phyloP scores from a whole-genome alignment of 2,888 invertebrate genomes.

The Luperina nickerlii region DNA sequence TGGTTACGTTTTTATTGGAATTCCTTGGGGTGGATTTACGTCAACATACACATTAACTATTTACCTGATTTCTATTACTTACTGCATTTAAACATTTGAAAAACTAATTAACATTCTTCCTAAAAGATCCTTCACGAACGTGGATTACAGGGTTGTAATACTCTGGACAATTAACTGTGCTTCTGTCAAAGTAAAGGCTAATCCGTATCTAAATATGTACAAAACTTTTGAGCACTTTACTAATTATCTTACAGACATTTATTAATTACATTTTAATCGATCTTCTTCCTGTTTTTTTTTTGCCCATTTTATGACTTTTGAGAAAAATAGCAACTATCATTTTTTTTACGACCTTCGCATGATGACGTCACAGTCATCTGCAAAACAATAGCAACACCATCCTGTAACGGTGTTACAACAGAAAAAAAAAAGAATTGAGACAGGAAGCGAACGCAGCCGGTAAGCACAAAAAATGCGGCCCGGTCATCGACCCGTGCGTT shows the following conservation, averaged over 20 bases:
- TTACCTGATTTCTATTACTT: neutral
- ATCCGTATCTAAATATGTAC: neutral
- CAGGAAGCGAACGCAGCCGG: slow-evolving; percentile 88
- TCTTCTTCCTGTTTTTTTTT: neutral
- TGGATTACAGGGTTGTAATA: neutral
- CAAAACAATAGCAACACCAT: slow-evolving; percentile 71
- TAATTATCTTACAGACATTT: slow-evolving; percentile 1
- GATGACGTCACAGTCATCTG: slow-evolving; percentile 61
- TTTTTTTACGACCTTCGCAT: neutral
- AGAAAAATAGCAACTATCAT: neutral
- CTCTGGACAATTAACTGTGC: neutral
- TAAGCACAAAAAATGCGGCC: slow-evolving; percentile 79
- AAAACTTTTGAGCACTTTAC: neutral
- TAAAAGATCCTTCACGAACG: neutral
- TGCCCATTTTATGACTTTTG: neutral
- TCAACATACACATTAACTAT: neutral
- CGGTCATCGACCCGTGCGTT: slow-evolving; percentile 82
- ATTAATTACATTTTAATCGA: slow-evolving; percentile 1
- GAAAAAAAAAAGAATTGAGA: slow-evolving; percentile 85
- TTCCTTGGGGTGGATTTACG: neutral
- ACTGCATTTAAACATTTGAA: neutral
- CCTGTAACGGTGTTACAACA: slow-evolving; percentile 80
- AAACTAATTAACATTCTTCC: neutral
- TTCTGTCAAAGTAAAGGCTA: neutral
- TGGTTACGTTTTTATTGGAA: neutral